Evolutionary conservation across 2,888 invertebrate species (phyloP), one percentile per base, ranked within the genome.

Genomic region (Pimpla rufipes): DNA sequence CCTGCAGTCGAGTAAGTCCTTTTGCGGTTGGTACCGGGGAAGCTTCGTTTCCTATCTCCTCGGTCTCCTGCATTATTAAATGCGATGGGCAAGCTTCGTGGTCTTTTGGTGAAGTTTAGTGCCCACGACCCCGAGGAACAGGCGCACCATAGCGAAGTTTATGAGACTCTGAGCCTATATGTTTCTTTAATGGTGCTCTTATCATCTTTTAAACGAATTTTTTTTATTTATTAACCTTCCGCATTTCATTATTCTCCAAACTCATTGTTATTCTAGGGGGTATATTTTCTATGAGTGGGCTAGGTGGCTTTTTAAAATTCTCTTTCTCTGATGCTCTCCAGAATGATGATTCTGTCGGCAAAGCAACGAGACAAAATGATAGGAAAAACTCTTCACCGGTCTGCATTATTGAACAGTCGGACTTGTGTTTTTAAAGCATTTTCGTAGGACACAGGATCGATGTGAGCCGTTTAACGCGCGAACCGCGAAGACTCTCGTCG

Each of bases 401-500:
- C 29, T 29, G 29, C 29, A 29, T 29, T 29, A 29, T 29, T 29
- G 5, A 29, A 29, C 29, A 29, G 3, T 29, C 5, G 29, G n/a
- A n/a, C n/a, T 29, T 2, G 29, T 29, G 29, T 29, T 29, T 29
- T 29, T 29, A n/a, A n/a, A n/a, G n/a, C n/a, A n/a, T 29, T 29
- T 29, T 29, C 29, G 29, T 3, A 29, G 47, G 57, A n/a, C 68
- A 55, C 73, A 52, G 21, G 29, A 66, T 21, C 70, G 68, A 50
- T 47, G 70, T n/a, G 47, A 40, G 16, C n/a, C 74, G 23, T 75
- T 75, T 79, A 68, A 70, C n/a, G 66, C 68, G 37, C 37, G 37
- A 40, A 13, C 59, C 62, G 18, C 64, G 16, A 64, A 64, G 57
- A 57, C 57, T 57, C 40, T 11, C 68, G 21, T 70, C 68, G 23